These are phyloP conservation scores for Globodera rostochiensis DNA, from an alignment of 1,140 invertebrate genomes.

Conservation along the genomic window DNA sequence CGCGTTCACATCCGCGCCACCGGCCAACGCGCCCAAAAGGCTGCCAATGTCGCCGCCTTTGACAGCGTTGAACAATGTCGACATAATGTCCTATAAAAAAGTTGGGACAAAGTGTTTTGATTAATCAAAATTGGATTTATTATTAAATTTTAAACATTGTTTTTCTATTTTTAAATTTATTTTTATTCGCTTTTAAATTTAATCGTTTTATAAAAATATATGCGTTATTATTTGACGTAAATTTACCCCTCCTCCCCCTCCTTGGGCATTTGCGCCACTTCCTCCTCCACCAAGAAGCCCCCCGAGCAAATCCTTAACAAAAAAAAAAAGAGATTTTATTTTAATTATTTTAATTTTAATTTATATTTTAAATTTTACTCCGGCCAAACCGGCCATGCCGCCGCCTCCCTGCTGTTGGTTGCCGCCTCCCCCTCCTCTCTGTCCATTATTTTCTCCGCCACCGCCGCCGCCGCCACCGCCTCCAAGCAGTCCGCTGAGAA, in stretches of 20 bases:
- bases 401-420: background rate
- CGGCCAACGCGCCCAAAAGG: conserved; percentile 21
- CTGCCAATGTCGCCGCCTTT: conserved; percentile 26
- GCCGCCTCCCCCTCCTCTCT: background rate
- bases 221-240: too few relatives aligned
- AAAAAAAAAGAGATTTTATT: background rate
- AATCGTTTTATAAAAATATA: too few relatives aligned
- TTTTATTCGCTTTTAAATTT: too few relatives aligned
- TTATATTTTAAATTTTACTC: background rate
- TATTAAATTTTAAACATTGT: too few relatives aligned
- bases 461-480: too few relatives aligned
- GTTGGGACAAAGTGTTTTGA: too few relatives aligned
- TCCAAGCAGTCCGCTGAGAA: background rate
- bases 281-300: background rate
- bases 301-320: background rate
- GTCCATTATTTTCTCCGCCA: background rate
- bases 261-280: background rate
- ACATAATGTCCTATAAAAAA: conserved; percentile 12
- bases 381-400: background rate
- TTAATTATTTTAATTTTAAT: background rate
- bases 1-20: conserved; percentile 26
- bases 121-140: too few relatives aligned
- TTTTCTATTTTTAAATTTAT: too few relatives aligned
- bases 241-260: background rate
- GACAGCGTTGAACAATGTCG: conserved; percentile 10